phyloP scores from a whole-genome alignment of 2,797 vertebrate genomes.

The Pantherophis alleghaniensis region DNA sequence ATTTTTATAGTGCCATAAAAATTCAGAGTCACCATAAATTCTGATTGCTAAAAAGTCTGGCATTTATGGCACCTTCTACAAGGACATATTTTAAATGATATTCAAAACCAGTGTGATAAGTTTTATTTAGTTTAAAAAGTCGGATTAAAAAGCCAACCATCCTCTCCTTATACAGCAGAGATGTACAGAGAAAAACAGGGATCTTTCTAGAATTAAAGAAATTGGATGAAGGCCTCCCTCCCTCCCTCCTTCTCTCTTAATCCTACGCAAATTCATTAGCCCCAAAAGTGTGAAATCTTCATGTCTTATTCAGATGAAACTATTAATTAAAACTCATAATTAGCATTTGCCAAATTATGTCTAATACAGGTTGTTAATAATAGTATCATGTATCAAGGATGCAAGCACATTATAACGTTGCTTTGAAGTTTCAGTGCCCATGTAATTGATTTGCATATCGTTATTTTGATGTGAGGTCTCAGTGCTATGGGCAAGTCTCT shows the following conservation, averaged over 20 bases:
- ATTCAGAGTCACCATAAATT: constrained; percentile 77
- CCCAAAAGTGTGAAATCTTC: constrained; percentile 34
- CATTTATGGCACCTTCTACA: constrained; percentile 74
- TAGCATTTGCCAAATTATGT: constrained; percentile 43
- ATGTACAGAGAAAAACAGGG: background rate
- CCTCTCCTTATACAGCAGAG: constrained; percentile 49
- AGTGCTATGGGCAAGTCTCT: constrained; percentile 3
- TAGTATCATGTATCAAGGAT: constrained; percentile 13
- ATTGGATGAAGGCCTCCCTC: background rate
- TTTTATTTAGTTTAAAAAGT: constrained; percentile 74
- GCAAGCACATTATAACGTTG: background rate
- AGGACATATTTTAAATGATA: constrained; percentile 73
- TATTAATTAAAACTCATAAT: constrained; percentile 40
- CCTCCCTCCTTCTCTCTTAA: background rate
- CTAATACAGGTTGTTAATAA: constrained; percentile 28
- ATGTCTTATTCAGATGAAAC: constrained; percentile 54
- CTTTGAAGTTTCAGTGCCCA: constrained; percentile 12
- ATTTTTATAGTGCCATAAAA: constrained; percentile 76
- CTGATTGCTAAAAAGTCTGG: constrained; percentile 70
- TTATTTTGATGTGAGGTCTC: constrained; percentile 11
- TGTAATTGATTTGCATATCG: background rate
- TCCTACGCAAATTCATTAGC: constrained; percentile 37
- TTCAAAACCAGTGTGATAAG: constrained; percentile 69
- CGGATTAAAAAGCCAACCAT: constrained; percentile 67
- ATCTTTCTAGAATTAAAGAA: constrained; percentile 23